Base-by-base conservation (phyloP, 2,888 invertebrate genomes). In the Deroplatys truncata region DNA sequence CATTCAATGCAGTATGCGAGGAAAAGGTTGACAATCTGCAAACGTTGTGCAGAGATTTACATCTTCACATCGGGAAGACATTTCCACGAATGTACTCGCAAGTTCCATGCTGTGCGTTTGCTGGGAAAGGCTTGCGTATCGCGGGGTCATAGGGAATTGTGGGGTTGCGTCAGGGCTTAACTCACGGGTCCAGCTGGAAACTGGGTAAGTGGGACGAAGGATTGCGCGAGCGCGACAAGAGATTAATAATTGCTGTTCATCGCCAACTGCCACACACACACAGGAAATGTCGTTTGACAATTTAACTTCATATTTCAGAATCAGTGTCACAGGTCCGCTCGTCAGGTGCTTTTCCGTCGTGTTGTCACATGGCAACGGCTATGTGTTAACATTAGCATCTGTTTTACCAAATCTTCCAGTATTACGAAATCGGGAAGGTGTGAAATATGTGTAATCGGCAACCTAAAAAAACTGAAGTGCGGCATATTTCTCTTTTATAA, bases 151-250 rank as follows among this genome's bases (percentile, higher is more conserved):
- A 72, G 5, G 25, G 56, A 72, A 20, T 72, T 72, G 16, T 20
- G 16, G 56, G 82, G 83, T 87, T 87, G 87, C 87, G 87, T 87
- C 87, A 87, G 87, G 87, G 35, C 87, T 43, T 82, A 83, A 83
- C 82, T 85, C 88, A 88, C 84, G 20, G 49, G 84, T n/a, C 28
- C n/a, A 28, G 82, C 29, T 43, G 84, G 85, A 86, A 89, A 89
- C 84, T 89, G 85, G 89, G 89, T 89, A 89, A 89, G 89, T 89
- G 72, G 89, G 89, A 85, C 89, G 85, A 82, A 15, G 31, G 28
- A 82, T 82, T 86, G 29, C 86, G 86, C 86, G 56, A 72, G 56
- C 15, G 56, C 2, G 56, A 15, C 56, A 72, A 72, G 20, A 72
- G 56, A 20, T 72, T 72, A 72, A 43, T 43, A 43, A 72, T 20